Conservation (phyloP, 2,797 vertebrate species). For the Eulemur rubriventer region DNA sequence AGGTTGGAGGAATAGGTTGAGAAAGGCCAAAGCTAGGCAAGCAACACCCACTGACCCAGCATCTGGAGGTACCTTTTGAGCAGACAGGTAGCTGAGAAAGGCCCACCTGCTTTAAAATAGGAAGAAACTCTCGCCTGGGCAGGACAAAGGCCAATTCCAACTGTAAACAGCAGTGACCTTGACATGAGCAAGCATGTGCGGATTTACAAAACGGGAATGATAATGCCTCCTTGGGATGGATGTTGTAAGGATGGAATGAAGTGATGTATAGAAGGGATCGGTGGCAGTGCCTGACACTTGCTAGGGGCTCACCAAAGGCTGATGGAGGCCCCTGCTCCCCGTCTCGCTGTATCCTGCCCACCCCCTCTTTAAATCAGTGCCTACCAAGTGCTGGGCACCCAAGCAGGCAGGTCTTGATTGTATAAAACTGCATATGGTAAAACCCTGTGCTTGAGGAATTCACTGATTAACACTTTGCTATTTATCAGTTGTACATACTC, state of each 20-base stretch:
- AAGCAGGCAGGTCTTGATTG: neutral
- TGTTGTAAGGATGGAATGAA: neutral
- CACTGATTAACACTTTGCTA: neutral
- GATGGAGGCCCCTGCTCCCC: fast-evolving
- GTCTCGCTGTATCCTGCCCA: neutral
- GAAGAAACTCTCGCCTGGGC: neutral
- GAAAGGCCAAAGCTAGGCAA: neutral
- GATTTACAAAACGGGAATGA: neutral
- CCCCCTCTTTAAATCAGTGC: neutral
- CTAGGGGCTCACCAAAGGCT: neutral
- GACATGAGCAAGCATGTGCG: neutral
- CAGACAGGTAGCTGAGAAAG: neutral
- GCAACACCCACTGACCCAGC: neutral
- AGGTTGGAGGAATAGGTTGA: neutral
- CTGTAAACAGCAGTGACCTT: neutral
- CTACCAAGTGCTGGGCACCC: neutral
- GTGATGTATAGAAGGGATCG: neutral
- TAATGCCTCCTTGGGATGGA: neutral
- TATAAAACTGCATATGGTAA: neutral
- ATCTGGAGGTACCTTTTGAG: too few relatives aligned
- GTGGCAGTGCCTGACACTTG: neutral
- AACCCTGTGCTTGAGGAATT: neutral
- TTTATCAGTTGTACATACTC: neutral
- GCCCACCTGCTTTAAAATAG: neutral
- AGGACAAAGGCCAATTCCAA: neutral